Evolutionary conservation across 1,140 invertebrate species (phyloP), one percentile per base, ranked within the genome.

Genomic region (Samia ricini): DNA sequence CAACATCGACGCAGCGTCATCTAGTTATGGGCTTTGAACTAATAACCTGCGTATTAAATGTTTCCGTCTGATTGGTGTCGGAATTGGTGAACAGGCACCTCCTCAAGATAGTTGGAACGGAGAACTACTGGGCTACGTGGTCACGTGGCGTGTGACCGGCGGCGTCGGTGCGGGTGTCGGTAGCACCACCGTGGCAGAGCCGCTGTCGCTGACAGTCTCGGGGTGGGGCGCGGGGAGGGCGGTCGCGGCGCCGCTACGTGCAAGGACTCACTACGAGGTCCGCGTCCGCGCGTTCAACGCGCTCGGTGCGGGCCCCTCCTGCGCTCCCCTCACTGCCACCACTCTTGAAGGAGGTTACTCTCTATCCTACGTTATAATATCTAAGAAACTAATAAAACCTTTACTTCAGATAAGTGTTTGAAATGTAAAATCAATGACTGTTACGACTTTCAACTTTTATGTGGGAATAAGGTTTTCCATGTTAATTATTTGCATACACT

Each of bases 281-380:
- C 92, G 93, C 12, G 94, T 98, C 18, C 93, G 95, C 69, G 96
- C 97, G 0, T 96, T 96, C 77, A 98, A 98, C 77, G 94, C 94
- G 33, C 94, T 97, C 49, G 97, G 97, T 0, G 93, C 94, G 19
- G 97, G 97, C 10, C 97, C 97, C 0, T 91, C 93, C 3, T 95
- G 95, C 20, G 83, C 93, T 0, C 93, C 95, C n/a, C 90, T 95
- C 20, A 92, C 94, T 56, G 95, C 95, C 1, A 95, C 95, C 12
- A 98, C 97, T 2, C 92, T 96, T 42, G 97, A 98, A 92, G 96
- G 96, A 91, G 95, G 95, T 97, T 81, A 89, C 61, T 12, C 20
- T 56, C 57, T 23, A 2, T 6, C 10, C 15, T 21, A 21, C 51
- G n/a, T 19, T 51, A 21, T 20, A 21, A 10, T 51, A 20, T 42